A percentile compares a stretch with the other conserved stretches of the same genome.
Evolutionary conservation across 1,140 invertebrate genomes (phyloP).

Genomic region (Drosophila sp.): DNA sequence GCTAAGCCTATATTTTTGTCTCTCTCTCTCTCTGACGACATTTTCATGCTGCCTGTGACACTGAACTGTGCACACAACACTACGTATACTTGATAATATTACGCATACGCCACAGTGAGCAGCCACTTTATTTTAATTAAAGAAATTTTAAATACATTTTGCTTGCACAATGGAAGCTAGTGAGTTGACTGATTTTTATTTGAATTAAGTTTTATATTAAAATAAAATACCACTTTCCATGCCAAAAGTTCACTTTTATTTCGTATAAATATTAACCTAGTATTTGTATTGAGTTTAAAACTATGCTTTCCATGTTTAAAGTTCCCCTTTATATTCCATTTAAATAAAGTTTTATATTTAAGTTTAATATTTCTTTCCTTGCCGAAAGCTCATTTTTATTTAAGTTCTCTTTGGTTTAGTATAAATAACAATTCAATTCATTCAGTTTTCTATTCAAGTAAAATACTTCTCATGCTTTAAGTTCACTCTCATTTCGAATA

Average conservation of each 20-base stretch:
- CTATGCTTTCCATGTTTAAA: too few species aligned
- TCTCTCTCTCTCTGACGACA: too few species aligned
- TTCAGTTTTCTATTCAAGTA: neutral
- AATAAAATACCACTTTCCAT: neutral
- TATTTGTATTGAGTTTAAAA: too few species aligned
- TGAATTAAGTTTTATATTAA: neutral
- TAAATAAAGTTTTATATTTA: too few species aligned
- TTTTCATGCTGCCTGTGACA: neutral
- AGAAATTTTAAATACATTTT: neutral
- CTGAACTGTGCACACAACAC: neutral
- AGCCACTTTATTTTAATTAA: neutral
- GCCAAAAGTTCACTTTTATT: neutral
- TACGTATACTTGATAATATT: slow-evolving; percentile 6
- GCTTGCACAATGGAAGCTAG: too few species aligned
- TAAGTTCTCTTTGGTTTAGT: too few species aligned
- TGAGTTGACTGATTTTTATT: neutral
- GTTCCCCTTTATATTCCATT: too few species aligned
- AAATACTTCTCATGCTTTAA: neutral
- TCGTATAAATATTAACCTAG: too few species aligned
- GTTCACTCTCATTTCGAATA: slow-evolving; percentile 4
- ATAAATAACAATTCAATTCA: too few species aligned
- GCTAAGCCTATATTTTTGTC: slow-evolving; percentile 11
- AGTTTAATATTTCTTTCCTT: too few species aligned
- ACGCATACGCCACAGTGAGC: slow-evolving; percentile 4
- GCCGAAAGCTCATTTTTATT: too few species aligned